Base-by-base conservation (phyloP, 2,888 invertebrate species). In the Gonocerus acuteangulatus region DNA sequence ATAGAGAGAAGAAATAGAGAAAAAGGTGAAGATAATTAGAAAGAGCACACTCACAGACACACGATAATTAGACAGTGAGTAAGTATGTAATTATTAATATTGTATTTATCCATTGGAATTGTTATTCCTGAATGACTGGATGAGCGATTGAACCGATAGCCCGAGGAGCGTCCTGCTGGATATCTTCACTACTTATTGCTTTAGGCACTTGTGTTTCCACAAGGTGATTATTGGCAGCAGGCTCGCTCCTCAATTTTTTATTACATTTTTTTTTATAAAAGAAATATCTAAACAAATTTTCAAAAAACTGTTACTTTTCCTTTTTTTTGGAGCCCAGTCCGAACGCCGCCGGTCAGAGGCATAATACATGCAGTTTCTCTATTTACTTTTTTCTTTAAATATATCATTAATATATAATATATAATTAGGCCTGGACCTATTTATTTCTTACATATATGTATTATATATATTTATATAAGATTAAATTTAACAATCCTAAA, bases 361-460 rank as follows among this genome's bases (percentile, higher is more conserved):
- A 32, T 48, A 18, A 34, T 59, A 59, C 48, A 59, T 59, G 39
- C 36, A 36, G 47, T 59, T 48, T 48, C 36, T 48, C 59, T 59
- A 59, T 34, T 48, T 48, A 59, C 52, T 65, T 62, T 54, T n/a
- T n/a, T n/a, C 49, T 67, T 67, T 63, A 67, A 67, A 52, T 39
- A 52, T 39, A 52, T 39, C 21, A 15, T 39, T 39, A 39, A 39
- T 39, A 52, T 52, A 39, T 22, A 52, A 60, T 68, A 68, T 68
- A 68, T 69, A 69, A 67, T 71, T 71, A 71, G 70, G 71, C 67
- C 67, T 65, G 65, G 61, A 68, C 70, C 70, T 71, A 70, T 69
- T 68, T 68, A 66, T 67, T 65, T 68, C 63, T 64, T 65, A 68
- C 62, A 62, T 45, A 56, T 66, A 66, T 65, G 66, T 68, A 66